Conservation (phyloP, 2,797 vertebrate genomes). For the Melopsittacus undulatus region DNA sequence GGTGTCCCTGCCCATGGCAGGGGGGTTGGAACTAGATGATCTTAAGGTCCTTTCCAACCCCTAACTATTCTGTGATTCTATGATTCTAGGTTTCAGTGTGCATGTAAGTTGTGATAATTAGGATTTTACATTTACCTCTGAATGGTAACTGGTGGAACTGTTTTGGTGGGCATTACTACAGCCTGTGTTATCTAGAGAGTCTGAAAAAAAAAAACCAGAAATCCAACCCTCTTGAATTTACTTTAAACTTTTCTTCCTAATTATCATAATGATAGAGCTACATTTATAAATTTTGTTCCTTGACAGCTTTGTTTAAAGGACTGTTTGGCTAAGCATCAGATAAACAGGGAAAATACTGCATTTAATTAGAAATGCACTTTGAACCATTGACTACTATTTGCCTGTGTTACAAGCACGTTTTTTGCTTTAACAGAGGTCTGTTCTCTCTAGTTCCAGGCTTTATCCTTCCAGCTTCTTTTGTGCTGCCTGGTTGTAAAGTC, state of each 20-base stretch:
- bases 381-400: background rate
- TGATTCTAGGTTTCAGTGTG: background rate
- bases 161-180: background rate
- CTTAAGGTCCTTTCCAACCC: no score
- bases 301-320: background rate
- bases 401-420: background rate
- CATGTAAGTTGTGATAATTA: background rate
- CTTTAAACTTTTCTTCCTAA: background rate
- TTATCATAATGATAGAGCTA: background rate
- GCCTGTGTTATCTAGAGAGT: background rate
- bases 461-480: background rate
- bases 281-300: background rate
- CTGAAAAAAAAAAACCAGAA: background rate
- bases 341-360: background rate
- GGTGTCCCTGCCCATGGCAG: no score
- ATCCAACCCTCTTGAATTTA: background rate
- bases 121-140: background rate
- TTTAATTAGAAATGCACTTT: background rate
- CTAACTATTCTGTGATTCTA: no score
- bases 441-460: background rate
- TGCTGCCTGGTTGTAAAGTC: background rate
- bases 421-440: background rate
- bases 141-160: background rate
- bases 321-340: background rate
- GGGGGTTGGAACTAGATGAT: no score